These are phyloP conservation scores for Ceratina australensis DNA, from an alignment of 1,140 invertebrate genomes.

Conservation along the genomic window DNA sequence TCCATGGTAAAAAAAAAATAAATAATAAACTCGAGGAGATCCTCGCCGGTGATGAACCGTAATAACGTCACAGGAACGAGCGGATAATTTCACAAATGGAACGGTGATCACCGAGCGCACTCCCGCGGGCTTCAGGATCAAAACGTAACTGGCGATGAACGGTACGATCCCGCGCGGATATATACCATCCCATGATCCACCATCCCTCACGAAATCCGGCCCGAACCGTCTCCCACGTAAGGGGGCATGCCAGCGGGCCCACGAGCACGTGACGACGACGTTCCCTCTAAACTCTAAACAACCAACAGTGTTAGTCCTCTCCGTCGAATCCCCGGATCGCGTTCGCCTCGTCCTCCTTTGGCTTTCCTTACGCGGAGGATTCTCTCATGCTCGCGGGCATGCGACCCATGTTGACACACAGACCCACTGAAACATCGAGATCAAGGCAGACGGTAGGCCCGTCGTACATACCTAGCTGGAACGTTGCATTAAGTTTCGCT, in stretches of 20 bases:
- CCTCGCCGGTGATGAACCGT: background rate
- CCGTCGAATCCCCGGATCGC: background rate
- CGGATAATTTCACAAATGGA: background rate
- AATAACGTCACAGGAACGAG: background rate
- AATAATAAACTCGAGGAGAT: slow-evolving; percentile 1
- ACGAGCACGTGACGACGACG: slow-evolving; percentile 18
- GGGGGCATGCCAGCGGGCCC: slow-evolving; percentile 1
- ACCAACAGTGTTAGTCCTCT: slow-evolving; percentile 26
- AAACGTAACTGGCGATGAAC: slow-evolving; percentile 74
- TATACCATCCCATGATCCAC: slow-evolving; percentile 69
- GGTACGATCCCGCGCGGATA: slow-evolving; percentile 66
- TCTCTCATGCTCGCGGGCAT: slow-evolving; percentile 63
- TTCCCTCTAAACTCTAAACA: slow-evolving; percentile 16
- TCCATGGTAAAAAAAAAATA: background rate
- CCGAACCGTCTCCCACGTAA: slow-evolving; percentile 69
- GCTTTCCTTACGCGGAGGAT: slow-evolving; percentile 10
- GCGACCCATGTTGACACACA: slow-evolving; percentile 79
- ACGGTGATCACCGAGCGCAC: slow-evolving; percentile 58
- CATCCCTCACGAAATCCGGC: slow-evolving; percentile 64
- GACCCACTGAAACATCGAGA: slow-evolving; percentile 73
- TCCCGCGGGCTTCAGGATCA: slow-evolving; percentile 67
- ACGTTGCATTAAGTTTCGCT: slow-evolving; percentile 51
- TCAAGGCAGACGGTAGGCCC: slow-evolving; percentile 42
- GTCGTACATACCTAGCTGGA: background rate
- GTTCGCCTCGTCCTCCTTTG: background rate